Base-by-base conservation (phyloP, 2,797 vertebrate genomes). In the Etheostoma perlongum region DNA sequence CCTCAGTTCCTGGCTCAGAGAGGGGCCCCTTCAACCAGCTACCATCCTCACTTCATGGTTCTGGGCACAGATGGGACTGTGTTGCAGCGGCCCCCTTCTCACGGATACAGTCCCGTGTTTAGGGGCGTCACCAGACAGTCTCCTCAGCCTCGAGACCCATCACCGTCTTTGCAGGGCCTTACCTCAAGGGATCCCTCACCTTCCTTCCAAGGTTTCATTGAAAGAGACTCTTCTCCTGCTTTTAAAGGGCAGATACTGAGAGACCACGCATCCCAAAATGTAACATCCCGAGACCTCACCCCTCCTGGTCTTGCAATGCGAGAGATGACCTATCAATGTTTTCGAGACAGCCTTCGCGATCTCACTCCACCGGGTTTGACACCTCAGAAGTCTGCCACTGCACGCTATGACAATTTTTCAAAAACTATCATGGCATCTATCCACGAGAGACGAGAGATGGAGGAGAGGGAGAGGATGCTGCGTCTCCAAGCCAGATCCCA, bases 351-450 rank as follows among this genome's bases (percentile, higher is more conserved):
- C 63, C 80, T 89, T 5, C 83, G 89, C 1, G 92, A 94, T 59
- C 84, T 87, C 5, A 49, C 72, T 13, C 64, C 84, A 0, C 90
- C 90, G 51, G 78, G 78, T 18, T 54, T 85, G 76, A 88, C 89
- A 0, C 91, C 85, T 23, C 91, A 76, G 12, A 80, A 83, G 73
- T 88, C 93, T 16, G 81, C 18, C 0, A 74, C 96, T 86, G 95
- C 96, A 1, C 96, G 95, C 81, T 98, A 98, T 0, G 98, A 99
- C 85, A 97, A 95, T 94, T 95, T 98, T 21, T 96, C 98, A 19
- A 96, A 97, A 93, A 96, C 96, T 72, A 95, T 97, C 85, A 98
- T 99, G 96, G 96, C 97, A 0, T 98, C 98, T 19, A 98, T 99
- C 83, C 96, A 97, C 72, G 97, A 98, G 85, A 94, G 96, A 36